Conservation (phyloP, 2,797 vertebrate genomes). For the Schizopygopsis pylzovi region DNA sequence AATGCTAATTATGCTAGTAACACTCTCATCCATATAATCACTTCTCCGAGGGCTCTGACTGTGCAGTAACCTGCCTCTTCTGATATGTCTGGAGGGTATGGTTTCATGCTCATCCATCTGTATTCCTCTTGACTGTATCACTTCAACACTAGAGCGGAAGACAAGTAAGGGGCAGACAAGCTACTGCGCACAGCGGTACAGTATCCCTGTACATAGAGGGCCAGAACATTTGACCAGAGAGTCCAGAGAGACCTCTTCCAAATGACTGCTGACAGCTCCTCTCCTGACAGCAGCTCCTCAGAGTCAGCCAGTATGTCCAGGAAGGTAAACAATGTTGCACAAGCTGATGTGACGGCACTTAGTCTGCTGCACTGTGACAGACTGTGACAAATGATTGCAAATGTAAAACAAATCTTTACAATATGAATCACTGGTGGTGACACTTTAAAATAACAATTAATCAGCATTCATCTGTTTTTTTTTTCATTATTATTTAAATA, state of each 20-base stretch:
- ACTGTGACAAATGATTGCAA: conserved; percentile 34
- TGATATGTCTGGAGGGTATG: conserved; percentile 15
- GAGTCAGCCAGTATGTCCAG: conserved; percentile 21
- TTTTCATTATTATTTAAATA: neutral
- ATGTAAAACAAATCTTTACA: conserved; percentile 8
- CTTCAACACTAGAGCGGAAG: conserved; percentile 16
- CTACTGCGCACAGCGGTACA: conserved; percentile 19
- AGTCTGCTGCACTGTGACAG: conserved; percentile 21
- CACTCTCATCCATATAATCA: neutral
- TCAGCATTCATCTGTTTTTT: neutral
- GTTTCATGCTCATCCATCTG: conserved; percentile 27
- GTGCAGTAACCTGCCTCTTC: conserved; percentile 23
- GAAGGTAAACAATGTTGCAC: conserved; percentile 33
- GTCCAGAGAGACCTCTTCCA: conserved; percentile 64
- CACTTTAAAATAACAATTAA: neutral
- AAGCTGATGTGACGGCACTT: conserved; percentile 17
- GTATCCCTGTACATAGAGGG: conserved; percentile 41
- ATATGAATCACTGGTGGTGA: neutral
- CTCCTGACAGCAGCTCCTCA: conserved; percentile 31
- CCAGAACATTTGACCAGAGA: conserved; percentile 51
- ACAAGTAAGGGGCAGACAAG: conserved; percentile 11
- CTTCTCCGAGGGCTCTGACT: conserved; percentile 9
- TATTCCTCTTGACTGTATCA: conserved; percentile 33
- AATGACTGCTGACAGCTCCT: conserved; percentile 64
- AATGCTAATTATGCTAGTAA: neutral